phyloP scores from a whole-genome alignment of 2,888 invertebrate species.

The Kuschelorhynchus macadamiae region DNA sequence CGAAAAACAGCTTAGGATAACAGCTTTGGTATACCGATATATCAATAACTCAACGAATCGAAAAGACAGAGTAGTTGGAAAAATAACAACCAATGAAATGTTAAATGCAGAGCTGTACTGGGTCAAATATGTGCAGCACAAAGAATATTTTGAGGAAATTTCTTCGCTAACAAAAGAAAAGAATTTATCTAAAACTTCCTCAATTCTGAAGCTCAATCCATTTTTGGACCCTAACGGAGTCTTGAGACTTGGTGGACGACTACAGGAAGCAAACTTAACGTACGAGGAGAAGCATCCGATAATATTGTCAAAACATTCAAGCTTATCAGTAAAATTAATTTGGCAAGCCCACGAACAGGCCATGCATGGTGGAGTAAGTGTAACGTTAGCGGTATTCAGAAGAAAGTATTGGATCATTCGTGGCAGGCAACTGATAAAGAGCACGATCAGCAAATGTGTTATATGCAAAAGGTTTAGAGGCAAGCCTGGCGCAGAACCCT shows the following conservation, averaged over 20 bases:
- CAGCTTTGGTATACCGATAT: background rate
- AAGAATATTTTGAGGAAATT: background rate
- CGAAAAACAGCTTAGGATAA: background rate
- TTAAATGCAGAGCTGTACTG: too few relatives aligned
- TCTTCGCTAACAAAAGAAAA: background rate
- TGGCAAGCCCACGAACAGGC: background rate
- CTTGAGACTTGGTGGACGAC: too few relatives aligned
- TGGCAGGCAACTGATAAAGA: background rate
- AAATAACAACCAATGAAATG: background rate
- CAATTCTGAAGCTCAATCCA: too few relatives aligned
- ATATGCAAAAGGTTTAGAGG: background rate
- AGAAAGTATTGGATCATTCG: slow-evolving; percentile 4
- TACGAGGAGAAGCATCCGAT: slow-evolving; percentile 2
- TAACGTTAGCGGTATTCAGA: slow-evolving; percentile 8
- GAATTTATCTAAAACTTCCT: background rate
- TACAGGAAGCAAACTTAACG: slow-evolving; percentile 8
- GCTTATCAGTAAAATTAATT: background rate
- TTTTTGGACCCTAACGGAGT: too few relatives aligned
- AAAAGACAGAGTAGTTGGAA: background rate
- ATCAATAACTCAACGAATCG: background rate
- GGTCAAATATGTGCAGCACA: too few relatives aligned
- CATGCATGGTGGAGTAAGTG: background rate
- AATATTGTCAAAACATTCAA: background rate
- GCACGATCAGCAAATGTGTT: background rate
- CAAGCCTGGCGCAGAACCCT: too few relatives aligned